A percentile compares a stretch with the other conserved stretches of the same genome.
These are phyloP conservation scores for Drosophila baimaii DNA, from an alignment of 1,140 invertebrate genomes.

Conservation along the genomic window DNA sequence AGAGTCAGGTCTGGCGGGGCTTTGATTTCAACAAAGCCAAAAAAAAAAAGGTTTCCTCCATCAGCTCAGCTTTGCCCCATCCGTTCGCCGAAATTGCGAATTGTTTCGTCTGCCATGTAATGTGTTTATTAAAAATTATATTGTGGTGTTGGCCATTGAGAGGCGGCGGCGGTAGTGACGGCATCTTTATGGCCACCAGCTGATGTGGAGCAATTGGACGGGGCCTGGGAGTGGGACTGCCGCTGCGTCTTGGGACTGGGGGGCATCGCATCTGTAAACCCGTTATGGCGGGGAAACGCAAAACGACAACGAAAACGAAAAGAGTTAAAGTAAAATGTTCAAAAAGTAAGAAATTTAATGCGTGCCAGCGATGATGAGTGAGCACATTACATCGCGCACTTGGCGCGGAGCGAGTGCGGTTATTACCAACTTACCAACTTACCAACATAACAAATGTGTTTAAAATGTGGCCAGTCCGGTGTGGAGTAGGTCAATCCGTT, in stretches of 20 bases:
- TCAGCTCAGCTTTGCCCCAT: constrained; percentile 24
- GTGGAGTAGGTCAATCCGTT: constrained; percentile 53
- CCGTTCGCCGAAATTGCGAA: constrained; percentile 55
- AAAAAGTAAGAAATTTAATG: constrained; percentile 57
- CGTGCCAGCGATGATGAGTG: constrained; percentile 78
- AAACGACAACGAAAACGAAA: constrained; percentile 27
- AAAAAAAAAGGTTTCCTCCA: constrained; percentile 57
- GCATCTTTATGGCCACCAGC: constrained; percentile 65
- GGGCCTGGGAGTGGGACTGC: constrained; percentile 9
- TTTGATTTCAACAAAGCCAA: constrained; percentile 62
- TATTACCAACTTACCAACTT: constrained; percentile 35
- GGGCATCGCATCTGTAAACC: constrained; percentile 43
- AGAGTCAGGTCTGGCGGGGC: constrained; percentile 19
- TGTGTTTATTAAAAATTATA: constrained; percentile 81
- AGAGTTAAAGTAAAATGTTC: constrained; percentile 27
- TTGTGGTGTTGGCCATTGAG: constrained; percentile 64
- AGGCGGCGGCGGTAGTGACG: constrained; percentile 22
- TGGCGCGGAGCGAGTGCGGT: constrained; percentile 61
- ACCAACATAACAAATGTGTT: constrained; percentile 49
- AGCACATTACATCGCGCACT: constrained; percentile 73
- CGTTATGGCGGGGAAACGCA: constrained; percentile 27
- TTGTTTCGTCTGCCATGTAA: constrained; percentile 71
- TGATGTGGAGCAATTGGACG: constrained; percentile 74
- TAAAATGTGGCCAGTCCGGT: constrained; percentile 50
- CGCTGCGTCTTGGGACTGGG: background rate